Conservation (phyloP, 2,888 invertebrate species). For the Cancer borealis region DNA sequence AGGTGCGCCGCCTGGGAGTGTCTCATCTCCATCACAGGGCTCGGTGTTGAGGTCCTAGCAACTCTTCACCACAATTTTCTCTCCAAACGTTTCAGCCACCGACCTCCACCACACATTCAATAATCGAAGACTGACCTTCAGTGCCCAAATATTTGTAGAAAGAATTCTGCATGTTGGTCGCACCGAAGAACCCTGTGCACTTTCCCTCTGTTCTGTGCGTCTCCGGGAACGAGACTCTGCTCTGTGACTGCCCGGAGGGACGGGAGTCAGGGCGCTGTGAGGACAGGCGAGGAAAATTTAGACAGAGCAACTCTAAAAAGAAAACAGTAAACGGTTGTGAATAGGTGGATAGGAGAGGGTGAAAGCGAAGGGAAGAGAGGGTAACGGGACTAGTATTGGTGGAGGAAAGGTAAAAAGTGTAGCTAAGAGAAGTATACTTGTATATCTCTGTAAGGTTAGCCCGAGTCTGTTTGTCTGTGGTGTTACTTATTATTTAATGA, state of each 20-base stretch:
- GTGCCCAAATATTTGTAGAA: constrained; percentile 3
- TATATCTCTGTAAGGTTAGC: neutral
- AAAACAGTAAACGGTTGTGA: neutral
- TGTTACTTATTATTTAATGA: neutral
- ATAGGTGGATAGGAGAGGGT: neutral
- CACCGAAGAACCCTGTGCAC: neutral
- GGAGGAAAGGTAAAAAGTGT: neutral
- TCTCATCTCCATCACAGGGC: neutral
- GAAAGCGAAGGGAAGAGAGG: neutral
- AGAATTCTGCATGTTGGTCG: constrained; percentile 14
- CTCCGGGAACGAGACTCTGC: neutral
- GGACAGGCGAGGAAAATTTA: neutral
- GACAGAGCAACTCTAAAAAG: neutral
- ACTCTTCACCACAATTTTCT: neutral
- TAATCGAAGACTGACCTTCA: constrained; percentile 31
- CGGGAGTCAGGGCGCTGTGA: neutral
- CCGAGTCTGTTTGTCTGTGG: neutral
- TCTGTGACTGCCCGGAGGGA: neutral
- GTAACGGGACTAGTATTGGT: neutral
- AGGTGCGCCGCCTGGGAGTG: neutral
- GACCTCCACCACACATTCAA: constrained; percentile 33
- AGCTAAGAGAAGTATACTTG: neutral
- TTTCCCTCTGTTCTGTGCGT: neutral
- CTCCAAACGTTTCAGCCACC: constrained; percentile 13
- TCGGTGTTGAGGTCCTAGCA: neutral